A percentile compares a stretch with the other conserved stretches of the same genome.
phyloP scores from a whole-genome alignment of 2,797 vertebrate genomes.

The Pteropus rufus region DNA sequence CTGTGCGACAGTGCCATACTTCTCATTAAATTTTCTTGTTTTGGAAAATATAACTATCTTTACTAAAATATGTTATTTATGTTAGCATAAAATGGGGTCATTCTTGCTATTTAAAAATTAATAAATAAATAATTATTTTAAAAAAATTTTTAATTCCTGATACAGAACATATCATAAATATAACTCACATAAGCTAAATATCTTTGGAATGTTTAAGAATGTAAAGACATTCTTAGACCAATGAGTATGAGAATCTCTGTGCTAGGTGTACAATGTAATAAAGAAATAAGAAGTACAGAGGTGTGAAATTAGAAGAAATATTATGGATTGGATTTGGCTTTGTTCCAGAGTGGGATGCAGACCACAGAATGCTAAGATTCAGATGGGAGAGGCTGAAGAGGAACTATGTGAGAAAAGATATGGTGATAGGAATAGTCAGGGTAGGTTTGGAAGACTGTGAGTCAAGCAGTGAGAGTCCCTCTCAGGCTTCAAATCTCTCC shows the following conservation, averaged over 20 bases:
- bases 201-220: background rate
- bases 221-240: background rate
- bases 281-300: background rate
- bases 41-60: background rate
- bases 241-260: background rate
- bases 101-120: background rate
- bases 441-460: background rate
- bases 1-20: background rate
- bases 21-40: conserved; percentile 16
- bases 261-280: background rate
- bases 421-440: background rate
- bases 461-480: background rate
- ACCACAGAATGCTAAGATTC: background rate
- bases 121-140: background rate
- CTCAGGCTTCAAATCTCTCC: background rate
- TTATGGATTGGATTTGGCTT: background rate
- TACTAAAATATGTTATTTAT: background rate
- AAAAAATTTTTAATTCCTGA: background rate
- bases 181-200: background rate
- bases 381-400: background rate
- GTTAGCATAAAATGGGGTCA: background rate
- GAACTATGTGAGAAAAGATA: background rate
- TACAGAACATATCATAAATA: background rate
- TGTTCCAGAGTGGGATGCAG: background rate
- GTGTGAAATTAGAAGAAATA: background rate